These are phyloP conservation scores for Brachypodius melanocephalos DNA, from an alignment of 2,113 vertebrate species.

Conservation along the genomic window DNA sequence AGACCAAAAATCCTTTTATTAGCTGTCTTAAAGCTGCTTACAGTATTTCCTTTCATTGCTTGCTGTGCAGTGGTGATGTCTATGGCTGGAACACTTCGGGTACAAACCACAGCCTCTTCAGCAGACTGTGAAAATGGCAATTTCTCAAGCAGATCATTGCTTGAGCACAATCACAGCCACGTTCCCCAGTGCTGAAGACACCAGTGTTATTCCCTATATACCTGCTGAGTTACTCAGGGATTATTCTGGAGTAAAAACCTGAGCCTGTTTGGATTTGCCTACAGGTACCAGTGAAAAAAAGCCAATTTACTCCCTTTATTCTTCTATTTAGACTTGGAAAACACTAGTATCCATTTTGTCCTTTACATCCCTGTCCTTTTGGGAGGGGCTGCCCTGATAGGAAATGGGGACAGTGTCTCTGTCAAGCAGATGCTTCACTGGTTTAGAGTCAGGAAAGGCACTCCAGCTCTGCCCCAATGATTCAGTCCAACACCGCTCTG, in stretches of 20 bases:
- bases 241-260: not conserved
- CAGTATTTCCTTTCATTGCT: not conserved
- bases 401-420: not conserved
- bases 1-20: not conserved
- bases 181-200: not conserved
- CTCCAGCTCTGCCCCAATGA: not conserved
- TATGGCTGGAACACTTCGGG: not conserved
- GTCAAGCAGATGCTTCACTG: not conserved
- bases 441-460: not conserved
- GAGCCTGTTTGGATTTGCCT: not conserved
- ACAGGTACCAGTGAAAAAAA: not conserved
- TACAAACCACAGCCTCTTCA: not conserved
- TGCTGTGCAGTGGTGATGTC: not conserved
- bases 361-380: not conserved
- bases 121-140: not conserved
- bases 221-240: not conserved
- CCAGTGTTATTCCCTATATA: not conserved
- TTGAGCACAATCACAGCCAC: not conserved
- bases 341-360: not conserved
- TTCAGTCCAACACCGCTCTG: not conserved
- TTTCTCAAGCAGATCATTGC: not conserved
- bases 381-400: not conserved
- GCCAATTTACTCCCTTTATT: not conserved
- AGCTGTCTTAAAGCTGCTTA: not conserved
- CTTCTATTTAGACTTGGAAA: not conserved